These are phyloP conservation scores for Agonopterix heracliana DNA, from an alignment of 2,888 invertebrate species.

Conservation along the genomic window DNA sequence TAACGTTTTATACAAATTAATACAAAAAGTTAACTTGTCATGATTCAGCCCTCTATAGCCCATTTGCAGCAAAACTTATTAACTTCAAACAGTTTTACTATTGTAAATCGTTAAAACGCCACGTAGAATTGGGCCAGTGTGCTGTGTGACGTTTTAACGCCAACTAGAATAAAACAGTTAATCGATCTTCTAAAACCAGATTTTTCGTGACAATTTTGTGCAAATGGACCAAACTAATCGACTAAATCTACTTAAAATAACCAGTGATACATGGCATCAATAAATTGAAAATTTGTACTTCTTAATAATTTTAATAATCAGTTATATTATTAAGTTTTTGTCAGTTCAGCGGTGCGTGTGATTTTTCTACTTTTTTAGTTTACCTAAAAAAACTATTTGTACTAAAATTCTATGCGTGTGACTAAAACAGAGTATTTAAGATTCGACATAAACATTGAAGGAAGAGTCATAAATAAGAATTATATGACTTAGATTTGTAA, in stretches of 20 bases:
- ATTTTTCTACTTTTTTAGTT: conserved; percentile 6
- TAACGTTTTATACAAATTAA: background rate
- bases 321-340: conserved; percentile 2
- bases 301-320: conserved; percentile 18
- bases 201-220: too few species aligned
- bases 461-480: background rate
- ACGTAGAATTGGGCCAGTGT: too few species aligned
- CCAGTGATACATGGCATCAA: conserved; percentile 54
- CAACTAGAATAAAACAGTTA: too few species aligned
- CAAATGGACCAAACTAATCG: too few species aligned
- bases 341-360: conserved; percentile 20
- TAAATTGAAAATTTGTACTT: conserved; percentile 52
- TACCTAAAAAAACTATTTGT: background rate
- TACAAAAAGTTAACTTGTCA: conserved; percentile 2
- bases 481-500: too few species aligned
- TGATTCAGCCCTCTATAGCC: conserved; percentile 11
- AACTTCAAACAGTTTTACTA: too few species aligned
- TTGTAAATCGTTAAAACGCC: too few species aligned
- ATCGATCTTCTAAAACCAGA: too few species aligned
- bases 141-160: too few species aligned
- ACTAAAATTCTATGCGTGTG: conserved; percentile 6
- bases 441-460: background rate
- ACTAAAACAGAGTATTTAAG: conserved; percentile 9
- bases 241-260: conserved; percentile 7
- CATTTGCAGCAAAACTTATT: conserved; percentile 5